A percentile compares a stretch with the other conserved stretches of the same genome.
Conservation (phyloP, 2,888 invertebrate genomes). For the Trichopria drosophilae region DNA sequence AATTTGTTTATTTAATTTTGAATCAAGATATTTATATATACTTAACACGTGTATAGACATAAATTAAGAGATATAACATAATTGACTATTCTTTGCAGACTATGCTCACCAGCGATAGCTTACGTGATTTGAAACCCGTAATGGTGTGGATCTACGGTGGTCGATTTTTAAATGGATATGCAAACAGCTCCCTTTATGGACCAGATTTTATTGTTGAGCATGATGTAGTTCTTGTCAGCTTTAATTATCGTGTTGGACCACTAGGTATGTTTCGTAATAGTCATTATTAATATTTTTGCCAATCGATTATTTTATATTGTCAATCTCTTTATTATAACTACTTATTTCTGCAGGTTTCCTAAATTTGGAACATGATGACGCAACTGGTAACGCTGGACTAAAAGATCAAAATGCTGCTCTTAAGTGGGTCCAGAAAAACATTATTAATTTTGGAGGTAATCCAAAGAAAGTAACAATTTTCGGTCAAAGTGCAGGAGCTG, state of each 20-base stretch:
- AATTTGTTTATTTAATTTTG: too few species aligned
- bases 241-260: slow-evolving; percentile 43
- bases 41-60: too few species aligned
- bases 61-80: too few species aligned
- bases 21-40: too few species aligned
- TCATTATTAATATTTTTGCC: background rate
- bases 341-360: slow-evolving; percentile 37
- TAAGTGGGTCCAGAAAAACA: slow-evolving; percentile 62
- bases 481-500: slow-evolving; percentile 63
- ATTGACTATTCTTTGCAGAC: too few species aligned
- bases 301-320: too few species aligned
- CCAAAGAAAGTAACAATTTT: slow-evolving; percentile 61
- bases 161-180: slow-evolving; percentile 30
- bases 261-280: slow-evolving; percentile 36
- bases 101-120: too few species aligned
- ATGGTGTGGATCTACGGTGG: slow-evolving; percentile 45
- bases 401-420: slow-evolving; percentile 62
- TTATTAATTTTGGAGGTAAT: slow-evolving; percentile 60
- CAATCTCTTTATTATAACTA: too few species aligned
- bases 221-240: slow-evolving; percentile 38
- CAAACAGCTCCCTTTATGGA: slow-evolving; percentile 30
- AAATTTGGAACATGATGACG: slow-evolving; percentile 36
- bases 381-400: slow-evolving; percentile 41
- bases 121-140: slow-evolving; percentile 25
- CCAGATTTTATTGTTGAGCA: slow-evolving; percentile 43